Percentiles rank a stretch among this genome's conserved stretches.
Conservation (phyloP, 2,888 invertebrate genomes). For the Punctoribates punctum region DNA sequence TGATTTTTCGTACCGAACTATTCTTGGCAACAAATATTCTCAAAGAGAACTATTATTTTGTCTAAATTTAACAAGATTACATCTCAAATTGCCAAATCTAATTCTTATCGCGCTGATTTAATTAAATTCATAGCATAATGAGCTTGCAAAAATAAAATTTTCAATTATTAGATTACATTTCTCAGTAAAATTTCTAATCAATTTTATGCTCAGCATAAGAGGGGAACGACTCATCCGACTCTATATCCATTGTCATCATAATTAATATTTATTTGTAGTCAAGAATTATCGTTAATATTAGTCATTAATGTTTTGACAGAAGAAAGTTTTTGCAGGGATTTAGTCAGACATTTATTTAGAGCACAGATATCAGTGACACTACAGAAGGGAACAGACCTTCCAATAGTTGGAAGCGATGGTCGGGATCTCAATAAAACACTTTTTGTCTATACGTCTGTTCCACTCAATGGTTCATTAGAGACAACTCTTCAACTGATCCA, state of each 20-base stretch:
- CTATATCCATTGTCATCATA: not conserved
- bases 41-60: too few relatives aligned
- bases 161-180: too few relatives aligned
- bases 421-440: constrained; percentile 16
- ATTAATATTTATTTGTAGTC: not conserved
- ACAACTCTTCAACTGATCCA: constrained; percentile 9
- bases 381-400: not conserved
- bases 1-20: too few relatives aligned
- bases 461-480: constrained; percentile 9
- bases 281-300: not conserved
- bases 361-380: not conserved
- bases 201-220: too few relatives aligned
- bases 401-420: not conserved
- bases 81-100: too few relatives aligned
- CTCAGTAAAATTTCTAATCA: too few relatives aligned
- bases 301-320: not conserved
- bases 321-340: not conserved
- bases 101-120: too few relatives aligned
- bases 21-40: too few relatives aligned
- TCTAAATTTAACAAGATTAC: too few relatives aligned
- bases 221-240: too few relatives aligned
- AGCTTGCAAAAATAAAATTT: too few relatives aligned
- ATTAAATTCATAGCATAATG: too few relatives aligned
- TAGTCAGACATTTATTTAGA: not conserved
- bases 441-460: constrained; percentile 12